A percentile compares a stretch with the other conserved stretches of the same genome.
phyloP scores from a whole-genome alignment of 2,797 vertebrate species.

The Enteromius trimaculatus region DNA sequence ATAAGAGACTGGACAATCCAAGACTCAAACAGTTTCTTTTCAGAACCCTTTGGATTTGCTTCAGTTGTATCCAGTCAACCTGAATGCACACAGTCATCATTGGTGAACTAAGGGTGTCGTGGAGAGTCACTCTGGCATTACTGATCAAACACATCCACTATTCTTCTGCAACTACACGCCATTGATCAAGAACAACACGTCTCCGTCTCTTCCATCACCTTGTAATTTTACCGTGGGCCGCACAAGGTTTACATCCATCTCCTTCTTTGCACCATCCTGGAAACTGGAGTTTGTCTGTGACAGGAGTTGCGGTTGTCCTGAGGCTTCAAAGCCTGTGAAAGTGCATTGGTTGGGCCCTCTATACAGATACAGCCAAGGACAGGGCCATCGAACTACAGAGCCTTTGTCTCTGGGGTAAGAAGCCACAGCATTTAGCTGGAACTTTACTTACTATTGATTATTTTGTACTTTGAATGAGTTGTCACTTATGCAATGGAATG shows the following conservation, averaged over 20 bases:
- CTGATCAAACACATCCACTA: conserved; percentile 32
- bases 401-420: conserved; percentile 90
- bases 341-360: conserved; percentile 68
- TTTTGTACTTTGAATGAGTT: background rate
- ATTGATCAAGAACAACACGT: conserved; percentile 46
- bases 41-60: conserved; percentile 16
- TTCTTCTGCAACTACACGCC: conserved; percentile 51
- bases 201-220: conserved; percentile 52
- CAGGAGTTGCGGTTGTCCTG: conserved; percentile 75
- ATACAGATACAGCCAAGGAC: conserved; percentile 72
- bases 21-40: conserved; percentile 8
- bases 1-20: conserved; percentile 58
- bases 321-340: conserved; percentile 61
- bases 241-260: conserved; percentile 62
- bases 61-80: conserved; percentile 12
- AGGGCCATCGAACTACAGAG: conserved; percentile 91
- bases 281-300: conserved; percentile 77
- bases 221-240: conserved; percentile 61
- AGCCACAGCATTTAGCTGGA: conserved; percentile 7
- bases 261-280: conserved; percentile 74
- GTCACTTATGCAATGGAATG: background rate
- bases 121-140: conserved; percentile 46
- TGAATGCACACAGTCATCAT: conserved; percentile 49
- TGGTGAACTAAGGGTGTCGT: conserved; percentile 46
- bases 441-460: conserved; percentile 1